Conservation (phyloP, 2,797 vertebrate genomes). For the Cygnus olor region DNA sequence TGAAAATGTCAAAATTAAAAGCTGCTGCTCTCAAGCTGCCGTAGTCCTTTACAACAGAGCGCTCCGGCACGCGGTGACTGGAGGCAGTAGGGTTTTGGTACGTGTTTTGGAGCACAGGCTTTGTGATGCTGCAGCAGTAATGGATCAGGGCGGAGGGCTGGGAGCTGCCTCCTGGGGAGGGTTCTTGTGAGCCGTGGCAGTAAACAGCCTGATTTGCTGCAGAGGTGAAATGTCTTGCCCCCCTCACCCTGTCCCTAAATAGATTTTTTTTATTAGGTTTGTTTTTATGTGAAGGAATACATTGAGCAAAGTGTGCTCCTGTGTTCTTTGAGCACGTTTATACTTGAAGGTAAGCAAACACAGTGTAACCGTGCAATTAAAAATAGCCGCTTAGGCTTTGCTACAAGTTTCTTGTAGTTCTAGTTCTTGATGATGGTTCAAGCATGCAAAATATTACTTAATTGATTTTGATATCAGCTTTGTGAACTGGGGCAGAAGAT, state of each 20-base stretch:
- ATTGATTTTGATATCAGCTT: neutral
- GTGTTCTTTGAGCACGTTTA: neutral
- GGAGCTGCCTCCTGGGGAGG: neutral
- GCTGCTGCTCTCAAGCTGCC: neutral
- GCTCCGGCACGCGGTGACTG: neutral
- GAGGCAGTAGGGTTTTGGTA: neutral
- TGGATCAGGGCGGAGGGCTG: neutral
- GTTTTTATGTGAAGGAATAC: neutral
- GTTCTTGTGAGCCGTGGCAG: neutral
- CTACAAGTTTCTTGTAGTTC: neutral
- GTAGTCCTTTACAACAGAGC: neutral
- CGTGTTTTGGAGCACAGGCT: neutral
- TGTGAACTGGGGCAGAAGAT: neutral
- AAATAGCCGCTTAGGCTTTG: neutral
- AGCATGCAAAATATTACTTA: neutral
- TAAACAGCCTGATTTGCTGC: neutral
- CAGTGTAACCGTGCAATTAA: neutral
- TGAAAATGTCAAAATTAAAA: neutral
- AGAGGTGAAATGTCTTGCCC: neutral
- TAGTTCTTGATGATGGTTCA: neutral
- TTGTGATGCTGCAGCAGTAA: neutral
- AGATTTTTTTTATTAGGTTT: neutral
- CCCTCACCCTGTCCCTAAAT: neutral
- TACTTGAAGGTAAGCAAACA: neutral
- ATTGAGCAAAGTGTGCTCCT: neutral